Base-by-base conservation (phyloP, 2,888 invertebrate species). In the Pyrrhia umbra region DNA sequence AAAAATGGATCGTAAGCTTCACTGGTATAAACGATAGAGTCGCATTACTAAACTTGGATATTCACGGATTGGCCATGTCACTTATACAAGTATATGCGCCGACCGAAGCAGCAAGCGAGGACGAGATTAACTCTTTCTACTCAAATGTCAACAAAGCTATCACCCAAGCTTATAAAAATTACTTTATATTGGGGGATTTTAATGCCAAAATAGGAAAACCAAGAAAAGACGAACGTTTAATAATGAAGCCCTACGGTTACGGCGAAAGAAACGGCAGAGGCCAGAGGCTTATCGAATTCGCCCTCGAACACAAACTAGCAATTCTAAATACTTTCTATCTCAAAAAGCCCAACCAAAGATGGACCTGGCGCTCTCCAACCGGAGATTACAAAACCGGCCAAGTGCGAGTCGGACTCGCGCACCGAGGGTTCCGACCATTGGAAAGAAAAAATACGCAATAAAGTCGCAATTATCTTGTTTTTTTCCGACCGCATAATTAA, bases 321-420 rank as follows among this genome's bases (percentile, higher is more conserved):
- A 77, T 81, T 3, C 21, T 80, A 45, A 80, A 80, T 58, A 77
- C 77, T 1, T 77, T 55, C 42, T 77, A 67, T 21, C 57, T 65
- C 8, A 79, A 72, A 57, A 75, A 68, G 56, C 16, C 49, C n/a
- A 71, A 34, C 20, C 61, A 39, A 2, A 77, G 60, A 58, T 81
- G 78, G 78, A 81, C 82, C 4, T 77, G 77, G 79, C 43, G 46
- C 10, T 69, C 52, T 1, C 52, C 52, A 9, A 30, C 30, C 10
- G 23, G 16, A 1, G 2, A 45, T 30, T 27, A 61, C 18, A 73
- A 73, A n/a, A n/a, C n/a, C n/a, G n/a, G n/a, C n/a, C n/a, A n/a
- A n/a, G n/a, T n/a, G n/a, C n/a, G n/a, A n/a, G n/a, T n/a, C n/a
- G n/a, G n/a, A n/a, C n/a, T n/a, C n/a, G n/a, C n/a, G n/a, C n/a